Base-by-base conservation (phyloP, 2,888 invertebrate genomes). In the Phrixothrix hirtus region DNA sequence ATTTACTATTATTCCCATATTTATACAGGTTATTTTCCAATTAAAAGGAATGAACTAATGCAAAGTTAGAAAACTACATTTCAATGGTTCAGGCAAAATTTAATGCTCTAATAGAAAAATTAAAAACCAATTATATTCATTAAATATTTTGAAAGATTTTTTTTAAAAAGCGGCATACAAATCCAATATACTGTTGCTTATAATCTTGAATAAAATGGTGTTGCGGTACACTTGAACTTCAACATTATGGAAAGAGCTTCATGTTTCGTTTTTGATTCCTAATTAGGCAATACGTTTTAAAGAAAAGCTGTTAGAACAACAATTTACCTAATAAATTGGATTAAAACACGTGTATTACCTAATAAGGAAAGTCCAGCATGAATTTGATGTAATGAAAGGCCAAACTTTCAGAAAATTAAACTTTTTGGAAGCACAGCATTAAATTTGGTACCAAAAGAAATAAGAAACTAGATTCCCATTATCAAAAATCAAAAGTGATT, bases 191-290 rank as follows among this genome's bases (percentile, higher is more conserved):
- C 50, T 7, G 29, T 34, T 25, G 30, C 46, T 4, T 47, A 47
- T 36, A 35, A 36, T n/a, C 52, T 41, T 1, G 41, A 52, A 25
- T 38, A 46, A 14, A 52, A 54, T 38, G 48, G 54, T 16, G 41
- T 31, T 21, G 42, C 47, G 1, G 54, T 48, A 29, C n/a, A 43
- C 12, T 31, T 36, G 7, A 52, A 42, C 31, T 10, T 46, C 10
- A 52, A n/a, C 3, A 11, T 12, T 2, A 31, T 31, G 31, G 12
- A n/a, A 1, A 31, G 13, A 7, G 25, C 5, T 21, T 27, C 27
- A 34, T 34, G 14, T 14, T 2, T 34, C 2, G 2, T 34, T 1
- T 14, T 34, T 15, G 34, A 34, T 12, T 34, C 15, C 1, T 2
- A 34, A 13, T 15, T 34, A n/a, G 15, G 15, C 1, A 34, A 34